Base-by-base conservation (phyloP, 2,113 vertebrate species). In the Cyrtonyx montezumae region DNA sequence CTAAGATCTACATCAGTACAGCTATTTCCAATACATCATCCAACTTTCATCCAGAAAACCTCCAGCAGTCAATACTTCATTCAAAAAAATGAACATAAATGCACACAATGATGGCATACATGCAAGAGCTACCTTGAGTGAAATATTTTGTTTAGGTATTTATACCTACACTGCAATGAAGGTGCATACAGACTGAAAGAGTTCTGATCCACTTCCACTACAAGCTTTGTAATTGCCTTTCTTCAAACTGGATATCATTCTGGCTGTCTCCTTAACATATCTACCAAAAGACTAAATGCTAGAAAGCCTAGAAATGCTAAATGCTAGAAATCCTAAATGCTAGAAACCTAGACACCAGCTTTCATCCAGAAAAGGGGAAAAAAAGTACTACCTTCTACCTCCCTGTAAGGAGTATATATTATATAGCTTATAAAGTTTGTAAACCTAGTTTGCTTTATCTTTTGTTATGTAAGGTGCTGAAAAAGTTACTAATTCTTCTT, bases 61-160 rank as follows among this genome's bases (percentile, higher is more conserved):
- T 65, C 45, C 18, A 77, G 58, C 32, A 45, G 26, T 6, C 40
- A 40, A 40, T 12, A 40, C 11, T 6, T 43, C n/a, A 51, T 21
- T 79, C 8, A 68, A 63, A 49, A 65, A 15, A 51, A 25, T 40
- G 22, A 22, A 26, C 48, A 63, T 6, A 76, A 81, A 81, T 11
- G 51, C 2, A 1, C 42, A 63, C 6, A 40, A 12, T 40, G 23
- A 53, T 25, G 45, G 26, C 48, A 17, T 0, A 1, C 8, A 21
- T 70, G 46, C 48, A 76, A 17, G 10, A 77, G 36, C 22, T 40
- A 58, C 42, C 26, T 21, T 0, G 0, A 61, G 22, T 58, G 22
- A 51, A n/a, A 5, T 20, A 80, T 49, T 63, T 63, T 43, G 6
- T 30, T 58, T 23, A 49, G 37, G 8, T 76, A 66, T 67, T 21